A percentile compares a stretch with the other conserved stretches of the same genome.
These are phyloP conservation scores for Tupiocoris notatus DNA, from an alignment of 2,888 invertebrate species.

Conservation along the genomic window DNA sequence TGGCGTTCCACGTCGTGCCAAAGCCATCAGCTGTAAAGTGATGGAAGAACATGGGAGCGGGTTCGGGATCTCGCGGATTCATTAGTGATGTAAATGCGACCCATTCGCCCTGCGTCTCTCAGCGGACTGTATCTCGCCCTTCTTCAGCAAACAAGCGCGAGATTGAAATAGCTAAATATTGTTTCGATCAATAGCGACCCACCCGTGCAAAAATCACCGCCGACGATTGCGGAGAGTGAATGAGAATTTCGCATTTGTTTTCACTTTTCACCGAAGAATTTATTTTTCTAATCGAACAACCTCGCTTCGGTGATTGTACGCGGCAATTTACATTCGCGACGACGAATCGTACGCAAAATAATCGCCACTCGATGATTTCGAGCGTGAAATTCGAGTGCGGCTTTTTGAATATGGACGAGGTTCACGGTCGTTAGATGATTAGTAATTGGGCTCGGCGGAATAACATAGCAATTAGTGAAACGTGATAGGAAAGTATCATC, in stretches of 20 bases:
- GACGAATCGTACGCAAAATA: neutral
- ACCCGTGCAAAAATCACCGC: neutral
- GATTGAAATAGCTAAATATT: conserved; percentile 16
- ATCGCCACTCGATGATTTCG: neutral
- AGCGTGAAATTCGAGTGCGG: neutral
- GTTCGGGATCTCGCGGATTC: neutral
- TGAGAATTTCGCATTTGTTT: neutral
- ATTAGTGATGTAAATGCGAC: neutral
- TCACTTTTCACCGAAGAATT: neutral
- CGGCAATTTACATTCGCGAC: neutral
- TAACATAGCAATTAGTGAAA: too few relatives aligned
- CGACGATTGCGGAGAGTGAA: neutral
- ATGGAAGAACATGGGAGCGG: too few relatives aligned
- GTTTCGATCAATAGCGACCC: neutral
- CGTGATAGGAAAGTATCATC: too few relatives aligned
- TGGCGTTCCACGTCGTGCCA: neutral
- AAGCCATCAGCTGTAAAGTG: neutral
- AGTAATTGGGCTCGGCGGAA: too few relatives aligned
- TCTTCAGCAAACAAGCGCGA: conserved; percentile 12
- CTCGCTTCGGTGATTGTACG: neutral
- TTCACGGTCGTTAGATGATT: too few relatives aligned
- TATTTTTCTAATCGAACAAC: neutral
- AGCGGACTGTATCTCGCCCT: neutral
- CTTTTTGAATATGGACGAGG: neutral
- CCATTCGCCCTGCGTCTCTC: neutral